Percentiles rank a stretch among this genome's conserved stretches.
Evolutionary conservation across 2,113 vertebrate species (phyloP).

Genomic region (Daubentonia madagascariensis): DNA sequence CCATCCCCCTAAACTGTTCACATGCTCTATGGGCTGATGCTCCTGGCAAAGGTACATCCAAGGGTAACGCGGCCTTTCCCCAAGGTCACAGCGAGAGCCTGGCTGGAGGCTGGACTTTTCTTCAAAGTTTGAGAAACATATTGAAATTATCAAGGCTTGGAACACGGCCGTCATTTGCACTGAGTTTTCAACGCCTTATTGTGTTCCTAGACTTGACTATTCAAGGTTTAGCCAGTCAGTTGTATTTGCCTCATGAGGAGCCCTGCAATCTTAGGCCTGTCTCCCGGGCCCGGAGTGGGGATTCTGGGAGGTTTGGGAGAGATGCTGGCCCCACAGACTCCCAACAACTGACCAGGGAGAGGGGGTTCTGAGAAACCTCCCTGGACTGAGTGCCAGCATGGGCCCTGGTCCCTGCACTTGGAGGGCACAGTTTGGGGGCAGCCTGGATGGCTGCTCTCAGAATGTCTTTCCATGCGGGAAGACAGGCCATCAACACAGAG

Average conservation of each 20-base stretch:
- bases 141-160: constrained; percentile 67
- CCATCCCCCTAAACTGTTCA: neutral
- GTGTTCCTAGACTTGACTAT: constrained; percentile 13
- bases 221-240: constrained; percentile 6
- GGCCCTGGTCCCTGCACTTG: no score
- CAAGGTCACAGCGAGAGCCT: neutral
- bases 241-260: constrained; percentile 22
- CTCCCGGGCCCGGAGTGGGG: neutral
- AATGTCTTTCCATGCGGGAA: neutral
- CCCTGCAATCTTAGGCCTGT: neutral
- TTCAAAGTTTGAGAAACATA: neutral
- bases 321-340: neutral
- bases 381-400: fast-evolving
- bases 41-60: neutral
- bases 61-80: neutral
- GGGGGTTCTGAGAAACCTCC: neutral
- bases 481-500: no score
- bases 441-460: no score
- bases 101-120: neutral
- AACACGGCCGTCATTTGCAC: neutral
- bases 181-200: constrained; percentile 40
- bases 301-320: neutral
- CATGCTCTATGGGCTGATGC: neutral
- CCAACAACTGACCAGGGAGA: neutral
- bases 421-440: no score